phyloP scores from a whole-genome alignment of 1,140 invertebrate species.

The Nomia melanderi region DNA sequence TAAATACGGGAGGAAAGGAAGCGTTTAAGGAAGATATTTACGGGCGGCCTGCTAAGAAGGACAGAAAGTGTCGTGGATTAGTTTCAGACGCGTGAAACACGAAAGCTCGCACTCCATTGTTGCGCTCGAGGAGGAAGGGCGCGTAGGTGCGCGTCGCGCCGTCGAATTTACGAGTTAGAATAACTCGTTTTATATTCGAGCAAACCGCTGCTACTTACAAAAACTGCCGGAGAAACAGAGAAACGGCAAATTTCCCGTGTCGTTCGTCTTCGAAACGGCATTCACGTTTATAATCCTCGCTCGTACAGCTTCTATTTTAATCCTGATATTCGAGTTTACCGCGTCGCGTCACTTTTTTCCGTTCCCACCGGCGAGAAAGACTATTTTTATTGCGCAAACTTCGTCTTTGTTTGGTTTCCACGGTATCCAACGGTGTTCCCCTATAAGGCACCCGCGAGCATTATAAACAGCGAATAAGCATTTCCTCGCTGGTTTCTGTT shows the following conservation, averaged over 20 bases:
- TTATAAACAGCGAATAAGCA: constrained; percentile 9
- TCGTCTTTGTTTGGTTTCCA: neutral
- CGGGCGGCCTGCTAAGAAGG: constrained; percentile 34
- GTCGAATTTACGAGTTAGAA: constrained; percentile 2
- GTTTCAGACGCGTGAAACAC: constrained; percentile 1
- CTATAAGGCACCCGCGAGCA: neutral
- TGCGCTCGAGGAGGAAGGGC: neutral
- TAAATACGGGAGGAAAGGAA: constrained; percentile 37
- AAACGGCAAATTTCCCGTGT: neutral
- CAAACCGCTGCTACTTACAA: neutral
- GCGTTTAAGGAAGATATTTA: constrained; percentile 43
- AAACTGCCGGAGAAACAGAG: neutral
- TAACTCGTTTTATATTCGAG: neutral
- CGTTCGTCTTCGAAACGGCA: neutral
- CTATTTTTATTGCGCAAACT: too few species aligned
- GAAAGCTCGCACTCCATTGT: constrained; percentile 9
- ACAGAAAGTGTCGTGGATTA: constrained; percentile 42
- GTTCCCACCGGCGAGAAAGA: too few species aligned
- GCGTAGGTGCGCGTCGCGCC: neutral
- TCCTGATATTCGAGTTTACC: neutral
- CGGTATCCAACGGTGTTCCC: neutral
- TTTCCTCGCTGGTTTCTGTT: constrained; percentile 1
- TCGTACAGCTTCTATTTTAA: too few species aligned
- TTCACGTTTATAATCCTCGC: too few species aligned
- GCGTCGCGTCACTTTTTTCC: neutral